These are phyloP conservation scores for Trematocara unimaculatum DNA, from an alignment of 2,113 vertebrate species.

Conservation along the genomic window DNA sequence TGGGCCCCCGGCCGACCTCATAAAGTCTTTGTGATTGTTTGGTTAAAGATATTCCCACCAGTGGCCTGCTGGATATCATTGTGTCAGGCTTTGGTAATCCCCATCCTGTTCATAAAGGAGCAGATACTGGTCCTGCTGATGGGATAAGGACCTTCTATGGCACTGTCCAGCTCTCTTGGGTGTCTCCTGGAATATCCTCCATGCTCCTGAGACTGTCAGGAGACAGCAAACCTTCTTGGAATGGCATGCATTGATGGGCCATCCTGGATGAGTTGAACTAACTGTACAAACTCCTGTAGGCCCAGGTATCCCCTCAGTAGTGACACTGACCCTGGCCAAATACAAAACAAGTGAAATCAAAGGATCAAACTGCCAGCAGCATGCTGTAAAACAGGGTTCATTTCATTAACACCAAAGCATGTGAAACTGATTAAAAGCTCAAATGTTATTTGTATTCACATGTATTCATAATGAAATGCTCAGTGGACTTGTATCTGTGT, in stretches of 20 bases:
- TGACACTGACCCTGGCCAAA: background rate
- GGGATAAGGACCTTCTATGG: background rate
- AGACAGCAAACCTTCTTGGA: background rate
- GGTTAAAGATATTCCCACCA: background rate
- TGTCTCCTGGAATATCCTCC: background rate
- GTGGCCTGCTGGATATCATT: background rate
- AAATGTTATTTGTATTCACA: background rate
- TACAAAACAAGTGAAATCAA: background rate
- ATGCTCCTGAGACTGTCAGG: background rate
- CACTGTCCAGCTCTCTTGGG: background rate
- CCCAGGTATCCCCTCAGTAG: background rate
- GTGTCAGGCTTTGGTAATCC: background rate
- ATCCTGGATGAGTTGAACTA: background rate
- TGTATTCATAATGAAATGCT: background rate
- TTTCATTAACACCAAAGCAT: background rate
- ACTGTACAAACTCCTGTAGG: background rate
- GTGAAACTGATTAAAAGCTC: background rate
- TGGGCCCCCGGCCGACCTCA: background rate
- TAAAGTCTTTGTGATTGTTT: background rate
- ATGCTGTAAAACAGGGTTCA: background rate
- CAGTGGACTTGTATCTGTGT: background rate
- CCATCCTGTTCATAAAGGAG: background rate
- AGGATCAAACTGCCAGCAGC: background rate
- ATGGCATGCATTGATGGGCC: background rate
- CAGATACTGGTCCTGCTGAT: background rate